Evolutionary conservation across 2,888 invertebrate genomes (phyloP).

Genomic region (Melanotus villosus): DNA sequence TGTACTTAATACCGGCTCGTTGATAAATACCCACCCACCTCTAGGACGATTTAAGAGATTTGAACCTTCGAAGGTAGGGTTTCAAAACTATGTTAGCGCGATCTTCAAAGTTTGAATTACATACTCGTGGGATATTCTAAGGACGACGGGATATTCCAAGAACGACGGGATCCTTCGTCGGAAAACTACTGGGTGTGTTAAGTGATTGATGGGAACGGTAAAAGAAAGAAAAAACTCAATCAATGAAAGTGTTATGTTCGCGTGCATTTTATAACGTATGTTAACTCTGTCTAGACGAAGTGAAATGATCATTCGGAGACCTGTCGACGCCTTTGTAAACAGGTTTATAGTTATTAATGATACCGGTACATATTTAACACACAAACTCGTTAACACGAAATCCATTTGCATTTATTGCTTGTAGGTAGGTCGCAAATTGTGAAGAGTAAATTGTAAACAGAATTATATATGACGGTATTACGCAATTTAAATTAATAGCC

Average conservation of each 20-base stretch:
- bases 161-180: neutral
- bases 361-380: conserved; percentile 22
- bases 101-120: neutral
- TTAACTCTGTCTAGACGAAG: conserved; percentile 30
- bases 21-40: conserved; percentile 25
- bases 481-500: conserved; percentile 7
- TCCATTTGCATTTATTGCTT: conserved; percentile 29
- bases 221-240: conserved; percentile 16
- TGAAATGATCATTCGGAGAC: conserved; percentile 28
- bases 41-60: conserved; percentile 8
- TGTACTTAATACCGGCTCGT: conserved; percentile 7
- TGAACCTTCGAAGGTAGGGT: neutral
- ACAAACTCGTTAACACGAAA: conserved; percentile 10
- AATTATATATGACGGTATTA: neutral
- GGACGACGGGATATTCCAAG: neutral
- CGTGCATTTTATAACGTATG: conserved; percentile 15
- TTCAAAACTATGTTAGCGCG: neutral
- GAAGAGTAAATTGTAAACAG: conserved; percentile 18
- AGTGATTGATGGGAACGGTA: conserved; percentile 16
- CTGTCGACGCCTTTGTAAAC: conserved; percentile 36
- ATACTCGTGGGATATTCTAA: neutral
- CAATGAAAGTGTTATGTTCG: conserved; percentile 9
- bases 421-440: neutral
- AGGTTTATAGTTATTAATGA: conserved; percentile 30
- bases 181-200: conserved; percentile 8